Evolutionary conservation across 2,113 vertebrate genomes (phyloP).

Genomic region (Acinonyx jubatus): DNA sequence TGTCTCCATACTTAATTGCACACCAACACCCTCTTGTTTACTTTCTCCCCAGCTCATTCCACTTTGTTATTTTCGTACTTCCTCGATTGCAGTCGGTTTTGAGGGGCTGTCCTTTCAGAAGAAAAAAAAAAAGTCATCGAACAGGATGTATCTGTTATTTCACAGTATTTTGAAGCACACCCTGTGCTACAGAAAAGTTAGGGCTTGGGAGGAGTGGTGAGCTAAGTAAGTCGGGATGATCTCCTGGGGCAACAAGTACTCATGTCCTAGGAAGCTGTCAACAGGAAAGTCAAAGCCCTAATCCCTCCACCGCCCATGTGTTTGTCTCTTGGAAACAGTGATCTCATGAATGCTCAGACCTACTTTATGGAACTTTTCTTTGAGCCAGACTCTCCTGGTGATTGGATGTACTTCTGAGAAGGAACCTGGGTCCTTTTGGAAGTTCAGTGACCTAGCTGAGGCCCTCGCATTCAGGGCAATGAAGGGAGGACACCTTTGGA

Average conservation of each 20-base stretch:
- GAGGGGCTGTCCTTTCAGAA: not conserved
- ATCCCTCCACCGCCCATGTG: not conserved
- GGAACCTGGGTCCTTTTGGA: not conserved
- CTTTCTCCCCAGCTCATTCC: not conserved
- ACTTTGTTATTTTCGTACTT: not conserved
- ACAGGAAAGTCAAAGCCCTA: not conserved
- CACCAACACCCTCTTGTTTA: not conserved
- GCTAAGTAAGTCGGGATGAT: not conserved
- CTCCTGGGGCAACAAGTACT: not conserved
- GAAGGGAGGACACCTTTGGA: not conserved
- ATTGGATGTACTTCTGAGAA: not conserved
- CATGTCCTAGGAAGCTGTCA: not conserved
- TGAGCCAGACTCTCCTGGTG: not conserved
- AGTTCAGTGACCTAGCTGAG: not conserved
- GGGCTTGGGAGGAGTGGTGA: constrained; percentile 35
- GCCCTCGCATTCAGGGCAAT: not conserved
- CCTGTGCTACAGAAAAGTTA: not conserved
- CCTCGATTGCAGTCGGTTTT: not conserved
- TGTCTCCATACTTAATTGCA: not conserved
- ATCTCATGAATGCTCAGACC: not conserved
- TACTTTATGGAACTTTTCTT: not conserved
- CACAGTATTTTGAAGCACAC: constrained; percentile 52
- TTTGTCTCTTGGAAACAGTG: constrained; percentile 9
- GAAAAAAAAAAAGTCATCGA: not conserved
- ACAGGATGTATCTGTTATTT: constrained; percentile 46